A percentile compares a stretch with the other conserved stretches of the same genome.
Evolutionary conservation across 2,888 invertebrate species (phyloP).

Genomic region (Aethes cnicana): DNA sequence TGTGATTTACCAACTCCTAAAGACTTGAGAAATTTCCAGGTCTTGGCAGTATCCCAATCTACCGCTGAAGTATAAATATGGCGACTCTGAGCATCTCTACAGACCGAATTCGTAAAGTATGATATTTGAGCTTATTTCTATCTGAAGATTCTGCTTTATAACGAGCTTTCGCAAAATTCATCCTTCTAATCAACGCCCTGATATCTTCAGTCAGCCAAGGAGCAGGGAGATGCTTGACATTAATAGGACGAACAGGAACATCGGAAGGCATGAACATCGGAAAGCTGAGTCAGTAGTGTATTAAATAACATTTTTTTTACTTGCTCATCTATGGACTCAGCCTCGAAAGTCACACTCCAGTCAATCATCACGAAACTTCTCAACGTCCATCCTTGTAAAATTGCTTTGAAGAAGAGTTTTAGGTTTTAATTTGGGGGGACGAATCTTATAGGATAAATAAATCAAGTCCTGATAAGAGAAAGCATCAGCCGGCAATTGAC

Average conservation of each 20-base stretch:
- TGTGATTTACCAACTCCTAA: too few relatives aligned
- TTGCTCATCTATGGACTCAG: slow-evolving; percentile 21
- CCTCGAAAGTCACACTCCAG: slow-evolving; percentile 13
- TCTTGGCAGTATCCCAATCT: too few relatives aligned
- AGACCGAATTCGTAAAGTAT: too few relatives aligned
- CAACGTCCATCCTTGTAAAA: slow-evolving; percentile 25
- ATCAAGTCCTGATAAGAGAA: slow-evolving; percentile 32
- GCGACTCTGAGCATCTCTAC: too few relatives aligned
- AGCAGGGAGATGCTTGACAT: slow-evolving; percentile 10
- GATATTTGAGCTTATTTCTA: too few relatives aligned
- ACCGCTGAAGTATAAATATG: too few relatives aligned
- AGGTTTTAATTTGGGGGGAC: slow-evolving; percentile 27
- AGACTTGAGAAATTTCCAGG: too few relatives aligned
- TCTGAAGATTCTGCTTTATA: too few relatives aligned
- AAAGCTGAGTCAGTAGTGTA: slow-evolving; percentile 16
- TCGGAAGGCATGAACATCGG: slow-evolving; percentile 31
- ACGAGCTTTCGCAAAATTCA: too few relatives aligned
- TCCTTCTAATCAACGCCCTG: too few relatives aligned
- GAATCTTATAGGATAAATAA: slow-evolving; percentile 31
- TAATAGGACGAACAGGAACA: slow-evolving; percentile 21
- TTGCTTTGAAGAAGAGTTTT: slow-evolving; percentile 24
- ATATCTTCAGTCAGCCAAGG: too few relatives aligned
- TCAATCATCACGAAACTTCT: slow-evolving; percentile 19
- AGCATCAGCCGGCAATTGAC: slow-evolving; percentile 17
- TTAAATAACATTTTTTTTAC: slow-evolving; percentile 25